Percentiles rank a stretch among this genome's conserved stretches.
These are phyloP conservation scores for Tadarida brasiliensis DNA, from an alignment of 2,797 vertebrate genomes.

Conservation along the genomic window DNA sequence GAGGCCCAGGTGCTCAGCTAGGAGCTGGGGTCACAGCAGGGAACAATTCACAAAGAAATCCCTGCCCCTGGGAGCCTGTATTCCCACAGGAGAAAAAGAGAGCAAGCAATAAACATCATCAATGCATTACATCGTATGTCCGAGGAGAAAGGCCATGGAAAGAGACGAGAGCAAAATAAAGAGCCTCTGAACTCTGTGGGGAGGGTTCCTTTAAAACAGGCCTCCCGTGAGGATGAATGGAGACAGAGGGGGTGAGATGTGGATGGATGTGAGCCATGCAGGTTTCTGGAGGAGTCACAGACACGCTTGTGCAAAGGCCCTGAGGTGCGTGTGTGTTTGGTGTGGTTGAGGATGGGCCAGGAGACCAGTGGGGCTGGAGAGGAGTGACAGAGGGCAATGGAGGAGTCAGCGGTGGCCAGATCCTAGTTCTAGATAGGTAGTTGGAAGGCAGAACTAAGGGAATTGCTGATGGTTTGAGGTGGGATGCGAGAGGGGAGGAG, in stretches of 20 bases:
- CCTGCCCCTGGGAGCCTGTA: neutral
- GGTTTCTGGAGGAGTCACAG: neutral
- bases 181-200: neutral
- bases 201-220: neutral
- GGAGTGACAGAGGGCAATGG: neutral
- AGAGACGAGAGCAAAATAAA: neutral
- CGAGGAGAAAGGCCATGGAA: neutral
- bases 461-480: neutral
- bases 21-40: neutral
- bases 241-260: neutral
- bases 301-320: neutral
- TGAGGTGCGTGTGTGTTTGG: fast-evolving
- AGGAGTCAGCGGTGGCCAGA: neutral
- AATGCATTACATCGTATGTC: neutral
- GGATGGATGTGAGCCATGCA: neutral
- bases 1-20: neutral
- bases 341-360: neutral
- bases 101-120: neutral
- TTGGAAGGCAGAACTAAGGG: neutral
- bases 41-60: neutral
- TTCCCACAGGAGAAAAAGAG: neutral
- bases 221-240: neutral
- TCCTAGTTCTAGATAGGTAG: neutral
- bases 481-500: neutral
- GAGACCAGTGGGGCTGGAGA: neutral